Conservation (phyloP, 2,888 invertebrate species). For the Lordiphosa fenestrarum region DNA sequence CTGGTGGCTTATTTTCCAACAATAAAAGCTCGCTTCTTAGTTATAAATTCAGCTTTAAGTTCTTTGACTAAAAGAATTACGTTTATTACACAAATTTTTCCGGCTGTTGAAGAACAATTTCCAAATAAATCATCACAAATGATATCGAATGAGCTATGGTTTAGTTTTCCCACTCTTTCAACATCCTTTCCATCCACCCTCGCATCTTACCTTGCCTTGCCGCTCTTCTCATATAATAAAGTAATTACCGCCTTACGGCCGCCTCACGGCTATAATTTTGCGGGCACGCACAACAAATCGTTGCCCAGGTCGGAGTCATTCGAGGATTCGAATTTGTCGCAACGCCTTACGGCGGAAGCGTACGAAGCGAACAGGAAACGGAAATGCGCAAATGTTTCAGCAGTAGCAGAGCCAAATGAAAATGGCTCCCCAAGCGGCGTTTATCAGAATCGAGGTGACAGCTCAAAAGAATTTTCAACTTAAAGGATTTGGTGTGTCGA, state of each 20-base stretch:
- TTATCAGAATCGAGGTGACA: constrained; percentile 44
- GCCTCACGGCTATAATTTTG: constrained; percentile 46
- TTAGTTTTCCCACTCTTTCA: too few species aligned
- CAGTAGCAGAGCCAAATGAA: constrained; percentile 45
- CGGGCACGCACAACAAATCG: constrained; percentile 37
- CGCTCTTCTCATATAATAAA: constrained; percentile 33
- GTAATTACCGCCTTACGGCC: constrained; percentile 55
- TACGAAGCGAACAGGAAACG: constrained; percentile 51
- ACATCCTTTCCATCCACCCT: too few species aligned
- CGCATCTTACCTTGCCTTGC: too few species aligned
- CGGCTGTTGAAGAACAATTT: too few species aligned
- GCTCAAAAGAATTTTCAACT: constrained; percentile 16
- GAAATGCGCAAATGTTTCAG: constrained; percentile 64
- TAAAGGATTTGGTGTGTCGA: neutral
- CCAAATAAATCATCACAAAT: too few species aligned
- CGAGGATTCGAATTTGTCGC: constrained; percentile 17
- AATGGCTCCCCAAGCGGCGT: constrained; percentile 61
- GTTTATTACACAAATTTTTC: too few species aligned
- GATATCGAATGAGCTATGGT: too few species aligned
- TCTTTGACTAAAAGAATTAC: too few species aligned
- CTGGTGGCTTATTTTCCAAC: too few species aligned
- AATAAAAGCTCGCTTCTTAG: too few species aligned
- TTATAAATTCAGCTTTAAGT: too few species aligned
- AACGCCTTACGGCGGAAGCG: constrained; percentile 47
- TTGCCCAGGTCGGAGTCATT: constrained; percentile 20